Evolutionary conservation across 64 coral and sea anemone genomes (phyloP).

Genomic region (Cladopsammia gracilis): DNA sequence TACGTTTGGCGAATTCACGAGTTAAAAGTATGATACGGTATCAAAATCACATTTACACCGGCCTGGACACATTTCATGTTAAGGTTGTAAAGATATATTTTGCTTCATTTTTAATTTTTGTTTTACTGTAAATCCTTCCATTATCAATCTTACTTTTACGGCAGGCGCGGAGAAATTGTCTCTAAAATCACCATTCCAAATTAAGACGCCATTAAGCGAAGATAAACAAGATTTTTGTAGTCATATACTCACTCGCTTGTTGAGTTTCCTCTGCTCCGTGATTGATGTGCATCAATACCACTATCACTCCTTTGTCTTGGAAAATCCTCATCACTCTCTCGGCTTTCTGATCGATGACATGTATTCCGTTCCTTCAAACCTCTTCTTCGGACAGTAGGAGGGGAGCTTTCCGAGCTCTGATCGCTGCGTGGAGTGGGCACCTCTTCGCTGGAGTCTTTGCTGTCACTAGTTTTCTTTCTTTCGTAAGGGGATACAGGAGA

Average conservation of each 20-base stretch:
- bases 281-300: constrained; percentile 42
- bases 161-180: no score
- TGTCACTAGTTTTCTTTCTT: constrained; percentile 22
- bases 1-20: no score
- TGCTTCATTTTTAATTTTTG: no score
- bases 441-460: constrained; percentile 39
- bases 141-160: no score
- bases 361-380: background rate
- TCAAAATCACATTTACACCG: no score
- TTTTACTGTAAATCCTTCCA: no score
- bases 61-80: no score
- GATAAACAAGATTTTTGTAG: no score
- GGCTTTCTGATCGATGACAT: background rate
- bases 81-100: no score
- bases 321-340: constrained; percentile 66
- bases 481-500: constrained; percentile 53
- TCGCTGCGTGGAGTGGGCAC: constrained; percentile 45
- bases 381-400: constrained; percentile 75
- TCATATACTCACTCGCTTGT: constrained; percentile 7
- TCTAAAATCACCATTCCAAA: no score
- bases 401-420: constrained; percentile 78
- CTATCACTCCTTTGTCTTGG: constrained; percentile 82
- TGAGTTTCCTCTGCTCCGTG: constrained; percentile 16
- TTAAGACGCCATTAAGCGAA: no score
- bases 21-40: no score